Percentiles rank a stretch among this genome's conserved stretches.
Conservation (phyloP, 1,140 invertebrate species). For the Glomeris maerens region DNA sequence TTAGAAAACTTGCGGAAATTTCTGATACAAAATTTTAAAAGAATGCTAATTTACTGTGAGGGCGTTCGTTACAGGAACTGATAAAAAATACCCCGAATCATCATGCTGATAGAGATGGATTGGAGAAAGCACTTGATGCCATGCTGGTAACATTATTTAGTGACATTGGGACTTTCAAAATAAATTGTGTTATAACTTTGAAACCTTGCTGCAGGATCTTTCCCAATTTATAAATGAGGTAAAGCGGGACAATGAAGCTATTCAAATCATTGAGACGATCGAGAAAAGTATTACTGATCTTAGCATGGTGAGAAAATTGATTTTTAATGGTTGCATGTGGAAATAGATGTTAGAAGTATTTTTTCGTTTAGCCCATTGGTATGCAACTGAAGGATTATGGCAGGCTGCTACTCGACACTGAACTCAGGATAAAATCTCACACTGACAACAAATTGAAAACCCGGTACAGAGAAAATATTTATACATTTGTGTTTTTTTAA, state of each 20-base stretch:
- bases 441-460: constrained; percentile 69
- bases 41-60: too few species aligned
- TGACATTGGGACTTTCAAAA: constrained; percentile 2
- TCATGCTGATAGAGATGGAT: constrained; percentile 61
- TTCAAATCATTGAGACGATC: constrained; percentile 79
- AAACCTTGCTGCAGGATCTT: constrained; percentile 49
- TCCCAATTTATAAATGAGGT: constrained; percentile 96
- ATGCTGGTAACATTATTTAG: constrained; percentile 49
- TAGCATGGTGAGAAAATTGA: constrained; percentile 28
- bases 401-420: constrained; percentile 75
- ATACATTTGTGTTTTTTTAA: not conserved
- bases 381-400: constrained; percentile 75
- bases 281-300: constrained; percentile 42
- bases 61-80: constrained; percentile 58
- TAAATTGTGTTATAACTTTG: constrained; percentile 9
- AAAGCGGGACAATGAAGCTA: constrained; percentile 86
- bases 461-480: constrained; percentile 30
- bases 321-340: not conserved
- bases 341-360: constrained; percentile 4
- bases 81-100: constrained; percentile 67
- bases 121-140: constrained; percentile 79
- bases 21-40: too few species aligned
- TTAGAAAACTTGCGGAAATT: too few species aligned
- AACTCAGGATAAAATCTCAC: constrained; percentile 81
- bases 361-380: constrained; percentile 42